These are phyloP conservation scores for Byasa hedistus DNA, from an alignment of 2,888 invertebrate species.

Conservation along the genomic window DNA sequence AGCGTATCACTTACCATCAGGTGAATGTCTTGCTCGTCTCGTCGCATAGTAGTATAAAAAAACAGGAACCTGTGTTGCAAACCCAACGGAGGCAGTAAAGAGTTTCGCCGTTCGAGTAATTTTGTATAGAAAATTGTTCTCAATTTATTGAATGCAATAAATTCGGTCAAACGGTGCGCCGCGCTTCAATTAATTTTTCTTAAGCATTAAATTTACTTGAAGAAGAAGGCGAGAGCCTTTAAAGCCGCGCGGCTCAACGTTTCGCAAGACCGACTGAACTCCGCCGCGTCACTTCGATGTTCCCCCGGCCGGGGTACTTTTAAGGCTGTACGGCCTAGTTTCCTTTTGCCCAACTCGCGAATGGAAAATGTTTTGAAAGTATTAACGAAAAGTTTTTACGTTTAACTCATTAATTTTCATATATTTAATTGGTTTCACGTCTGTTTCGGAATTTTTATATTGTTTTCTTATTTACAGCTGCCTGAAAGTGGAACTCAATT, in stretches of 20 bases:
- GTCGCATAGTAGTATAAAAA: too few species aligned
- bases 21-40: too few species aligned
- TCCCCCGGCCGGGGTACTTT: constrained; percentile 12
- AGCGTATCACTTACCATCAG: too few species aligned
- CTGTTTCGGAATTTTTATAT: too few species aligned
- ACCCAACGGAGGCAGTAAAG: too few species aligned
- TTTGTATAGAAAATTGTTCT: neutral
- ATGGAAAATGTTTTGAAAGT: constrained; percentile 10
- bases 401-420: neutral
- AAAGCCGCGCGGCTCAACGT: constrained; percentile 8
- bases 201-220: neutral
- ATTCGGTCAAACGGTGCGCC: constrained; percentile 11
- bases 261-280: constrained; percentile 16
- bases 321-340: constrained; percentile 14
- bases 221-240: constrained; percentile 4
- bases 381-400: neutral
- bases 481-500: too few species aligned
- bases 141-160: neutral
- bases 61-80: too few species aligned
- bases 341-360: constrained; percentile 15
- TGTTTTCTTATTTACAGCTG: too few species aligned
- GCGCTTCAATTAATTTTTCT: constrained; percentile 5
- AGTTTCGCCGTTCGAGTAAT: too few species aligned
- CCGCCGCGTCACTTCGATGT: constrained; percentile 4
- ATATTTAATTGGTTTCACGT: neutral